Percentiles rank a stretch among this genome's conserved stretches.
Conservation (phyloP, 2,888 invertebrate genomes). For the Cheiracanthium punctorium region DNA sequence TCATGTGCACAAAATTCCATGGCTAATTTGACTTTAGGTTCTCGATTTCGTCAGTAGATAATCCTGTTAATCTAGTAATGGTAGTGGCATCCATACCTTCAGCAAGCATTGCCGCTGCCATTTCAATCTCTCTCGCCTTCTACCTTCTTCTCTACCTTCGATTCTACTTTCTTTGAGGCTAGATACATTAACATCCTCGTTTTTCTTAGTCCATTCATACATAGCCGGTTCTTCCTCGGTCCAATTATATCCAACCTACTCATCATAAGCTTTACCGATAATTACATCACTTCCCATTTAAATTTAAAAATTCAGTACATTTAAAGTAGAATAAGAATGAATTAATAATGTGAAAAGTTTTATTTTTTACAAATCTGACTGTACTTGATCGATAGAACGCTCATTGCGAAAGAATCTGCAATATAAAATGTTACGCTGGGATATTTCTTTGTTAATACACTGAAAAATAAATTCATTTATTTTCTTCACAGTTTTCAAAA, state of each 20-base stretch:
- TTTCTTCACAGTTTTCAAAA: too few species aligned
- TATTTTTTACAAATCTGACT: too few species aligned
- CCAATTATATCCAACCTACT: conserved; percentile 31
- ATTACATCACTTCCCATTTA: conserved; percentile 34
- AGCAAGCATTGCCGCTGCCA: conserved; percentile 18
- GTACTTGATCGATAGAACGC: too few species aligned
- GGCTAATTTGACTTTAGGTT: conserved; percentile 16
- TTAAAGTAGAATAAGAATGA: too few species aligned
- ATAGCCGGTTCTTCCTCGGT: conserved; percentile 21
- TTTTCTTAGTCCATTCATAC: conserved; percentile 24
- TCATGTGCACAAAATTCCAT: conserved; percentile 26
- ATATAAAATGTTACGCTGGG: too few species aligned
- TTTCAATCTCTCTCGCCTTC: conserved; percentile 15
- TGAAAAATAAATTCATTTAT: too few species aligned
- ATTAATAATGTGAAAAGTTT: too few species aligned
- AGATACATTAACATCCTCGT: conserved; percentile 19
- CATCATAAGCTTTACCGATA: conserved; percentile 37
- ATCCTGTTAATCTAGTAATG: conserved; percentile 1
- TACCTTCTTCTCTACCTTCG: conserved; percentile 14
- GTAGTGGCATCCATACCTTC: neutral
- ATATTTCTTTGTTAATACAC: too few species aligned
- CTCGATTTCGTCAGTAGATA: neutral
- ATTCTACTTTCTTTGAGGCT: neutral
- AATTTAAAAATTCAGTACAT: too few species aligned
- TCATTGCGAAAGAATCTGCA: too few species aligned